These are phyloP conservation scores for Chaunax sp. DNA, from an alignment of 2,797 vertebrate genomes.

Conservation along the genomic window DNA sequence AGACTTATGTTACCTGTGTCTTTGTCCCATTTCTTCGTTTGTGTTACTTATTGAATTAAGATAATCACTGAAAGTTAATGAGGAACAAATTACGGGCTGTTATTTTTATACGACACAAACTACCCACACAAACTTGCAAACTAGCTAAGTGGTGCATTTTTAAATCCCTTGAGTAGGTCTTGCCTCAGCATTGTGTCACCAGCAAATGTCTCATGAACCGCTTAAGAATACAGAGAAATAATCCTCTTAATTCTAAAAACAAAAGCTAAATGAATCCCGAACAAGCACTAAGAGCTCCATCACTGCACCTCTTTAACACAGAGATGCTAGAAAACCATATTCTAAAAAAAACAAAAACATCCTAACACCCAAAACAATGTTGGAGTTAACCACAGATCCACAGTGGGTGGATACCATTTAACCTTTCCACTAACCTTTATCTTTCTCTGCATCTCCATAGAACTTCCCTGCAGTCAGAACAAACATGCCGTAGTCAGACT, in stretches of 20 bases:
- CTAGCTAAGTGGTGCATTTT: not conserved
- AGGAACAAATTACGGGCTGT: too few relatives aligned
- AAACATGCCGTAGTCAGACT: conserved; percentile 86
- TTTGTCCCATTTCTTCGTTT: too few relatives aligned
- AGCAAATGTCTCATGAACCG: not conserved
- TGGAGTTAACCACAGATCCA: not conserved
- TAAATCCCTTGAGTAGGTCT: not conserved
- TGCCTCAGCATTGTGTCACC: not conserved
- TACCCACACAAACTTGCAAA: too few relatives aligned
- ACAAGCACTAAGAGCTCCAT: not conserved
- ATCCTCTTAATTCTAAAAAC: not conserved
- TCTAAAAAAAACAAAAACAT: not conserved
- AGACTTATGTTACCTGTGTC: too few relatives aligned
- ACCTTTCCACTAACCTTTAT: conserved; percentile 82
- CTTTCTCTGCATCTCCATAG: conserved; percentile 85
- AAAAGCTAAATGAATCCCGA: not conserved
- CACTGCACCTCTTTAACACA: not conserved
- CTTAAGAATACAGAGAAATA: not conserved
- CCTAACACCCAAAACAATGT: not conserved
- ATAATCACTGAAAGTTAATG: too few relatives aligned
- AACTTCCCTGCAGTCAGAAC: conserved; percentile 85
- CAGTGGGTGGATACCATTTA: not conserved
- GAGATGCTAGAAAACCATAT: conserved; percentile 3
- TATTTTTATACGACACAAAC: too few relatives aligned
- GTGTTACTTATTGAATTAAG: too few relatives aligned